Conservation (phyloP, 2,113 vertebrate genomes). For the Macheiramphus alcinus region DNA sequence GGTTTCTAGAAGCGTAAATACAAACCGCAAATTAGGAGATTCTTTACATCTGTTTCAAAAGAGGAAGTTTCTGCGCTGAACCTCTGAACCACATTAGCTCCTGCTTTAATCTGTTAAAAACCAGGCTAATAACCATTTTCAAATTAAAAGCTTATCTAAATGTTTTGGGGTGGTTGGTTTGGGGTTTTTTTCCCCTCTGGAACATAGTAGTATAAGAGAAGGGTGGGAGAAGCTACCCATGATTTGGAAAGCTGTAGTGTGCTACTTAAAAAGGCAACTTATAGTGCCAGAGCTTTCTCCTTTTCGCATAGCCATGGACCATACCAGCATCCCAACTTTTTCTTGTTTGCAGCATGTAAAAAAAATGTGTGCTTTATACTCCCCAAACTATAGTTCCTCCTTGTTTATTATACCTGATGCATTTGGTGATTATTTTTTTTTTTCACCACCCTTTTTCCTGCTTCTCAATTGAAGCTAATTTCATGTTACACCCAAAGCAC, state of each 20-base stretch:
- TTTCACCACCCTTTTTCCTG: no score
- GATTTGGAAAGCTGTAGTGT: background rate
- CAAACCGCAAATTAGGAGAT: background rate
- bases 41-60: background rate
- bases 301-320: background rate
- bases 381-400: background rate
- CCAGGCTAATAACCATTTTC: background rate
- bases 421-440: background rate
- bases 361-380: background rate
- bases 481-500: background rate
- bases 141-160: background rate
- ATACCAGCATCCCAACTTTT: background rate
- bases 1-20: background rate
- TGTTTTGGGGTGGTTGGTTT: background rate
- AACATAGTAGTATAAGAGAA: background rate
- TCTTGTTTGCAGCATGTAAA: background rate
- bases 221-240: background rate
- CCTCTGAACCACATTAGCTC: background rate
- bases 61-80: background rate
- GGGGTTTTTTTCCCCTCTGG: rapidly evolving
- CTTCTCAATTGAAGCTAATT: background rate
- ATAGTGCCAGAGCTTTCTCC: background rate
- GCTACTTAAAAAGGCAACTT: background rate
- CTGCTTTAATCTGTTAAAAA: background rate
- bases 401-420: background rate